These are phyloP conservation scores for Acanthochromis polyacanthus DNA, from an alignment of 2,113 vertebrate species.

Conservation along the genomic window DNA sequence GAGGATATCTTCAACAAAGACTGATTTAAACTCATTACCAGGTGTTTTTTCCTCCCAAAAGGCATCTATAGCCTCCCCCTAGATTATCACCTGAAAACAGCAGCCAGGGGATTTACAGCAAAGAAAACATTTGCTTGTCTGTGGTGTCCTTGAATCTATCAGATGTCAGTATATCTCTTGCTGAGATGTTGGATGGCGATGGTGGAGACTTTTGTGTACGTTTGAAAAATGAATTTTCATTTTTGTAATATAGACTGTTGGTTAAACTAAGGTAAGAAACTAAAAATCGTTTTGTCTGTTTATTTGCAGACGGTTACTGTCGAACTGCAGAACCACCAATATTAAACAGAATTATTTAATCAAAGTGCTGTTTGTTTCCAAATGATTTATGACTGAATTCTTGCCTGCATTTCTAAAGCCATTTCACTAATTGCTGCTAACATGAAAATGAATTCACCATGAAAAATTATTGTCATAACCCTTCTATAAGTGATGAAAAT, in stretches of 20 bases:
- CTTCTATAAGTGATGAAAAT: no score
- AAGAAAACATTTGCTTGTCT: neutral
- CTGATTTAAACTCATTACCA: no score
- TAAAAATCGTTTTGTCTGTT: neutral
- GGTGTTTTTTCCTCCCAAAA: no score
- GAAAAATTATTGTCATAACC: no score
- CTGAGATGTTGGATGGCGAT: neutral
- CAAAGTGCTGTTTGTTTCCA: no score
- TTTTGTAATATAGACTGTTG: neutral
- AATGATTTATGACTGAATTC: no score
- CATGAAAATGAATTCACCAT: neutral
- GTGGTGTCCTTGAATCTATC: neutral
- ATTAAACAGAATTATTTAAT: no score
- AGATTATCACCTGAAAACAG: neutral
- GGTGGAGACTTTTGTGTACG: neutral
- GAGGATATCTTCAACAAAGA: no score
- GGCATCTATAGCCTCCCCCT: no score
- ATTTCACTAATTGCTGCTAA: no score
- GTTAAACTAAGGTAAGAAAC: neutral
- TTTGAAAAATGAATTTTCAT: neutral
- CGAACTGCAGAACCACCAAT: no score
- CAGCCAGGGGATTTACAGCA: neutral
- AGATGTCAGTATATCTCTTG: neutral
- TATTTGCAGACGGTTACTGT: neutral
- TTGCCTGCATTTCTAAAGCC: no score